Evolutionary conservation across 2,888 invertebrate genomes (phyloP).

Genomic region (Diabrotica balteata): DNA sequence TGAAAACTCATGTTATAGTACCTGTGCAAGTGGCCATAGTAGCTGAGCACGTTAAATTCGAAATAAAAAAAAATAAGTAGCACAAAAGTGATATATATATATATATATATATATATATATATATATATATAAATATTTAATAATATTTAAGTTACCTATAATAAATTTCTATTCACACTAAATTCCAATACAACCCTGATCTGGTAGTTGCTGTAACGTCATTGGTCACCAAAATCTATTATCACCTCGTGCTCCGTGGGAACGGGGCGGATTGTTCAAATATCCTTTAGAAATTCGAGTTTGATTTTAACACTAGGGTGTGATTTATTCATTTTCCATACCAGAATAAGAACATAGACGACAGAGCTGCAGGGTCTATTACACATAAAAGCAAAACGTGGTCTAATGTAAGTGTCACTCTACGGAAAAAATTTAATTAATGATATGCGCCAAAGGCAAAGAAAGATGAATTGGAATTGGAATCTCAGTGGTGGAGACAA

Average conservation of each 20-base stretch:
- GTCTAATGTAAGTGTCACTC: slow-evolving; percentile 45
- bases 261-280: slow-evolving; percentile 48
- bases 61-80: too few species aligned
- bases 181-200: too few species aligned
- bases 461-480: not conserved
- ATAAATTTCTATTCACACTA: too few species aligned
- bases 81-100: too few species aligned
- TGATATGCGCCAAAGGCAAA: not conserved
- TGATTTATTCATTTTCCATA: slow-evolving; percentile 52
- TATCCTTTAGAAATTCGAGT: slow-evolving; percentile 48
- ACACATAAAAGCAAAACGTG: slow-evolving; percentile 32
- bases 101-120: too few species aligned
- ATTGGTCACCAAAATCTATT: slow-evolving; percentile 40
- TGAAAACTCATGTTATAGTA: too few species aligned
- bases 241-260: slow-evolving; percentile 48
- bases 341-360: slow-evolving; percentile 39
- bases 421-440: slow-evolving; percentile 32
- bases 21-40: too few species aligned
- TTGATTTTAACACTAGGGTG: slow-evolving; percentile 54
- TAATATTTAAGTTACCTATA: too few species aligned
- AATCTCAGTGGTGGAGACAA: not conserved
- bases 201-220: slow-evolving; percentile 8
- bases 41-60: too few species aligned
- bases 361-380: not conserved
- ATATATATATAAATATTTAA: too few species aligned